Percentiles rank a stretch among this genome's conserved stretches.
These are phyloP conservation scores for Oreochromis grahami DNA, from an alignment of 2,797 vertebrate genomes.

Conservation along the genomic window DNA sequence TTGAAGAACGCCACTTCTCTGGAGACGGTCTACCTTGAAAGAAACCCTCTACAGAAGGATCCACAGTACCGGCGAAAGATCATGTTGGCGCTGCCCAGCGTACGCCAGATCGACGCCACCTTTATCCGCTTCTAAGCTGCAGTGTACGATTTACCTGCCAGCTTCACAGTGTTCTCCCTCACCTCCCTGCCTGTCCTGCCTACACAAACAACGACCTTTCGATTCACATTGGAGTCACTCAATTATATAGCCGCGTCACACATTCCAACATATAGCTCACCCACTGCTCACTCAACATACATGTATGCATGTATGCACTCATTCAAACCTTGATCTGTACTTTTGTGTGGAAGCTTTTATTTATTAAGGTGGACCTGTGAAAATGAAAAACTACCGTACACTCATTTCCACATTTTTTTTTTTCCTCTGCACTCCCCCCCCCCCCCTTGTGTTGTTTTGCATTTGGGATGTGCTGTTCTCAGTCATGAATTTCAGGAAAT, in stretches of 20 bases:
- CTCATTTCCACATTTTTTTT: not conserved
- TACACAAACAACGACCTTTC: constrained; percentile 23
- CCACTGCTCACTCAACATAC: constrained; percentile 38
- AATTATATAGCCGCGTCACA: constrained; percentile 29
- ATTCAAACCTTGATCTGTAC: constrained; percentile 41
- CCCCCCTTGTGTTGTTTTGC: constrained; percentile 31
- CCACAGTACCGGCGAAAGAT: constrained; percentile 97
- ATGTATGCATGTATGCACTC: constrained; percentile 61
- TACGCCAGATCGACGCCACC: constrained; percentile 96
- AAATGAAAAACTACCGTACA: constrained; percentile 2
- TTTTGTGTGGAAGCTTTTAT: constrained; percentile 59
- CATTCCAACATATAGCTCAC: constrained; percentile 44
- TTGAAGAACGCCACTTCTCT: constrained; percentile 89
- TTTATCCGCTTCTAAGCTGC: constrained; percentile 91
- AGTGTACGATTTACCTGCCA: constrained; percentile 18
- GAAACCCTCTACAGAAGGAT: constrained; percentile 96
- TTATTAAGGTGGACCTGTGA: constrained; percentile 54
- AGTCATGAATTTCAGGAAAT: not conserved
- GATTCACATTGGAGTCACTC: constrained; percentile 27
- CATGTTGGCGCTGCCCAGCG: constrained; percentile 92
- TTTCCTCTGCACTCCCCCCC: not conserved
- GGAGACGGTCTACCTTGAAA: constrained; percentile 95
- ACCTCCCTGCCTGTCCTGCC: not conserved
- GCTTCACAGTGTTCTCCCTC: constrained; percentile 42
- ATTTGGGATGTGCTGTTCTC: constrained; percentile 10